Conservation (phyloP, 2,888 invertebrate species). For the Lottia scabra region DNA sequence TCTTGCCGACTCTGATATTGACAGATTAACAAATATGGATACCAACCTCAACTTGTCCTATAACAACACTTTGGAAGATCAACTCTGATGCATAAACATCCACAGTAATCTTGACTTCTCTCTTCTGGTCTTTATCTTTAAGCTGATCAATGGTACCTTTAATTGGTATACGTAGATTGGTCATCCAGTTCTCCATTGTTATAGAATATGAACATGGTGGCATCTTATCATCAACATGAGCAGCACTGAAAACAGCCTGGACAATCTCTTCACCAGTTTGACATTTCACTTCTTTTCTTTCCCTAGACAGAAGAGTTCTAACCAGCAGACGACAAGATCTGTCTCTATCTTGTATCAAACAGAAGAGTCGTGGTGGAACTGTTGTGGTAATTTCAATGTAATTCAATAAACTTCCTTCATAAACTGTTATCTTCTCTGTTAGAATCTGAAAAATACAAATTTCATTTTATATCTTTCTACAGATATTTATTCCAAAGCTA, state of each 20-base stretch:
- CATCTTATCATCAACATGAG: slow-evolving; percentile 15
- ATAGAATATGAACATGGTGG: slow-evolving; percentile 37
- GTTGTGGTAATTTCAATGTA: slow-evolving; percentile 29
- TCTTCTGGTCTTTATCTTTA: slow-evolving; percentile 37
- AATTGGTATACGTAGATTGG: slow-evolving; percentile 33
- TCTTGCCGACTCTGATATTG: too few relatives aligned
- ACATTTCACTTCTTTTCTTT: slow-evolving; percentile 37
- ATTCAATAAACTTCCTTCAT: slow-evolving; percentile 34
- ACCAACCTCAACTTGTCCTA: slow-evolving; percentile 30
- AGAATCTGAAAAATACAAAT: slow-evolving; percentile 33
- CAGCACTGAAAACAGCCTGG: slow-evolving; percentile 40
- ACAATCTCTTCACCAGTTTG: slow-evolving; percentile 30
- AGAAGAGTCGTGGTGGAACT: slow-evolving; percentile 43
- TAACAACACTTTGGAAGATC: slow-evolving; percentile 6
- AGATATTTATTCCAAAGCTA: too few relatives aligned
- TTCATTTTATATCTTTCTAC: too few relatives aligned
- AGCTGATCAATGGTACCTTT: slow-evolving; percentile 41
- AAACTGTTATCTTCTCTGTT: slow-evolving; percentile 30
- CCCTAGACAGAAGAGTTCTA: slow-evolving; percentile 15
- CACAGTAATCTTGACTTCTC: slow-evolving; percentile 32
- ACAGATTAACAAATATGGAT: too few relatives aligned
- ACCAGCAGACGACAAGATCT: slow-evolving; percentile 34
- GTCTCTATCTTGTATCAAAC: slow-evolving; percentile 35
- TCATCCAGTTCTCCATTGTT: slow-evolving; percentile 36
- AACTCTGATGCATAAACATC: slow-evolving; percentile 18